A percentile compares a stretch with the other conserved stretches of the same genome.
Conservation (phyloP, 2,113 vertebrate species). For the Perccottus glenii region DNA sequence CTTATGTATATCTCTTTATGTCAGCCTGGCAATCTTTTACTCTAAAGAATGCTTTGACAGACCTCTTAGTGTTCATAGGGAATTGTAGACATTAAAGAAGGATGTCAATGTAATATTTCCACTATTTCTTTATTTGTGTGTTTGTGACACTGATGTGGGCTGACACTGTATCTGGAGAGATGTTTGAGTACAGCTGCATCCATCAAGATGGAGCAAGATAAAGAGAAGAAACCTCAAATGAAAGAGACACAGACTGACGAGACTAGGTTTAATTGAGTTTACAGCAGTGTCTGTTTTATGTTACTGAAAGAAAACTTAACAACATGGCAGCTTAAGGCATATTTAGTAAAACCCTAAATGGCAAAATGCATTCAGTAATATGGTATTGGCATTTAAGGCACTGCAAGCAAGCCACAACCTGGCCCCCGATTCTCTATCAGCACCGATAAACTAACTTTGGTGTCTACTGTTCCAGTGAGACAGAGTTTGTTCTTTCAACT, state of each 20-base stretch:
- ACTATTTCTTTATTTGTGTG: conserved; percentile 27
- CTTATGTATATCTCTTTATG: background rate
- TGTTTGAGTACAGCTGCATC: conserved; percentile 56
- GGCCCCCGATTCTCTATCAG: too few species aligned
- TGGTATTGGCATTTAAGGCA: too few species aligned
- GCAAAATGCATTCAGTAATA: too few species aligned
- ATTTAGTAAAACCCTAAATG: too few species aligned
- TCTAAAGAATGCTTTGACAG: background rate
- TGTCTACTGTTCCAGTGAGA: too few species aligned
- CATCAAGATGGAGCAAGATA: conserved; percentile 39
- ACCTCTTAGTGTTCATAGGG: too few species aligned
- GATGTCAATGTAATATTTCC: conserved; percentile 38
- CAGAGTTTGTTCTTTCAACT: too few species aligned
- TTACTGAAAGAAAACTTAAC: background rate
- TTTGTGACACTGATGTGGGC: conserved; percentile 61
- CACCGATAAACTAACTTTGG: too few species aligned
- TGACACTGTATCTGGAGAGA: conserved; percentile 63
- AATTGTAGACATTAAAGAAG: too few species aligned
- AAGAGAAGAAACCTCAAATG: conserved; percentile 23
- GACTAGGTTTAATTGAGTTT: conserved; percentile 36
- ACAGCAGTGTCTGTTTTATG: conserved; percentile 27
- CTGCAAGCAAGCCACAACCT: too few species aligned
- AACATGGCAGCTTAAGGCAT: background rate
- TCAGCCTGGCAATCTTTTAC: too few species aligned
- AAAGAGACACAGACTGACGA: conserved; percentile 21